These are phyloP conservation scores for Microcebus murinus DNA, from an alignment of 2,113 vertebrate species.

Conservation along the genomic window DNA sequence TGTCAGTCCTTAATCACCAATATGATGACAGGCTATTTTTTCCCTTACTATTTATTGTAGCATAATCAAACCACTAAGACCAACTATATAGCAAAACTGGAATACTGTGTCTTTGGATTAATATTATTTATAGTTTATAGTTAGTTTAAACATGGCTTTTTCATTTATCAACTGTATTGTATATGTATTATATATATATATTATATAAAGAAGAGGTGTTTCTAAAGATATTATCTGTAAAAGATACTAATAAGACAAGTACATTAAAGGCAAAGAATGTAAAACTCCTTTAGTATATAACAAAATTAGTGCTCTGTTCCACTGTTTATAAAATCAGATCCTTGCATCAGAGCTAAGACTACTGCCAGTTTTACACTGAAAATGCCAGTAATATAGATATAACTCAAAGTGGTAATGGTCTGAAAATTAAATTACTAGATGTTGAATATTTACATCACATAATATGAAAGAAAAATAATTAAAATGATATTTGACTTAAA, in stretches of 20 bases:
- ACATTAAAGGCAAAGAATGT: neutral
- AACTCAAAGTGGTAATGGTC: neutral
- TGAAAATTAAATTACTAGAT: constrained; percentile 20
- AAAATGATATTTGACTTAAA: constrained; percentile 25
- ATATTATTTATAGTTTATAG: neutral
- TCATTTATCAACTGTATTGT: neutral
- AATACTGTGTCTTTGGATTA: neutral
- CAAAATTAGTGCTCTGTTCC: neutral
- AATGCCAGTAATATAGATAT: neutral
- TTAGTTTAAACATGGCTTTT: constrained; percentile 2
- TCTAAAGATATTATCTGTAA: neutral
- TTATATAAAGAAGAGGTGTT: neutral
- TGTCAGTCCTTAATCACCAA: neutral
- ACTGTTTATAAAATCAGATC: neutral
- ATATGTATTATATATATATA: no score
- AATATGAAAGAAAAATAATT: constrained; percentile 29
- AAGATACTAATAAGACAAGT: neutral
- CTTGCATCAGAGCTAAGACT: neutral
- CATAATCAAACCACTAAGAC: constrained; percentile 23
- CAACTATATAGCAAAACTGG: neutral
- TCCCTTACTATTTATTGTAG: neutral
- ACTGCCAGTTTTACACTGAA: constrained; percentile 32
- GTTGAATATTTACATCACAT: neutral
- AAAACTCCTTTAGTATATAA: neutral
- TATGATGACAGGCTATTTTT: neutral